Conservation (phyloP, 2,113 vertebrate species). For the Brachypodius melanocephalos region DNA sequence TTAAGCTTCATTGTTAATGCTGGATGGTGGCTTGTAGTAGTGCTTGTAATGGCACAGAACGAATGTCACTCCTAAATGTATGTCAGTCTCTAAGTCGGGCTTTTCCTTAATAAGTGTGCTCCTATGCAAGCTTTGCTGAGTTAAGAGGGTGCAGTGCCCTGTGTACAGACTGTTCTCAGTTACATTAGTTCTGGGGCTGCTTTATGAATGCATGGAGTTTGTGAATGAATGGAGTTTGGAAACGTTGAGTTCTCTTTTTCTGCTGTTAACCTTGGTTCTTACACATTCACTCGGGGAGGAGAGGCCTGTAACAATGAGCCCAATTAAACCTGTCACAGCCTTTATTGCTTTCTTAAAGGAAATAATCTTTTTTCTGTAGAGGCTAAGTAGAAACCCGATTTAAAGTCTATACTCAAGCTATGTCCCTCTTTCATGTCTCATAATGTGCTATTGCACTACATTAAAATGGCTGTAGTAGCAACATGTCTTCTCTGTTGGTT, state of each 20-base stretch:
- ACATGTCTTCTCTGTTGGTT: fast-evolving
- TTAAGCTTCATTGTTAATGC: background rate
- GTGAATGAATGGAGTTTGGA: background rate
- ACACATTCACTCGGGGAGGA: background rate
- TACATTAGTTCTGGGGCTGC: background rate
- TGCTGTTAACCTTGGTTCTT: background rate
- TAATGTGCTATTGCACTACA: background rate
- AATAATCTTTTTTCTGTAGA: background rate
- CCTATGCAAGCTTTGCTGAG: background rate
- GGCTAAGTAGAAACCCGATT: background rate
- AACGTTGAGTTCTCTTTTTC: background rate
- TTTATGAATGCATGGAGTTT: background rate
- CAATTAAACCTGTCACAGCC: background rate
- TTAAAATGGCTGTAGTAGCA: background rate
- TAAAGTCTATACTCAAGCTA: background rate
- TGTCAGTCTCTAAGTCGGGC: background rate
- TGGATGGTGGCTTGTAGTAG: background rate
- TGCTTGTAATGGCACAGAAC: background rate
- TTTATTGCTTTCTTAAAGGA: background rate
- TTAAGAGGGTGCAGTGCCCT: background rate
- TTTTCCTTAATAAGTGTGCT: background rate
- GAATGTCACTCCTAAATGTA: background rate
- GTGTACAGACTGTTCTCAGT: background rate
- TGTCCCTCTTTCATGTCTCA: background rate
- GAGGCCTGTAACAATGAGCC: background rate